A percentile compares a stretch with the other conserved stretches of the same genome.
Evolutionary conservation across 1,140 invertebrate species (phyloP).

Genomic region (Helicorthomorpha holstii): DNA sequence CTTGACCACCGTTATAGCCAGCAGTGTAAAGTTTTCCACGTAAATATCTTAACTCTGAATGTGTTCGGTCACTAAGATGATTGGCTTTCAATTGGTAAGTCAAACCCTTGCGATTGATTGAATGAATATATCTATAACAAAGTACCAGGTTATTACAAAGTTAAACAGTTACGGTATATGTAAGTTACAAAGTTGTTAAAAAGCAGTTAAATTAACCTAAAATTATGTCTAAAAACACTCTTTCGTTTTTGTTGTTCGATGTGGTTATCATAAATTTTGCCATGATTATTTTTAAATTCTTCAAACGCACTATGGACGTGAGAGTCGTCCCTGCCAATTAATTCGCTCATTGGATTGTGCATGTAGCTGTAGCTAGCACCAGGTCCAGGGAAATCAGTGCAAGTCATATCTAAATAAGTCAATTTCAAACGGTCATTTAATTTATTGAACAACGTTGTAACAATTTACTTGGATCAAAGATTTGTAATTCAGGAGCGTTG

Average conservation of each 20-base stretch:
- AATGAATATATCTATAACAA: slow-evolving; percentile 53
- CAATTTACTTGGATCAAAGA: too few relatives aligned
- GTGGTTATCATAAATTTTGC: slow-evolving; percentile 43
- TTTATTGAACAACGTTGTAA: too few relatives aligned
- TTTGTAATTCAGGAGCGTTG: background rate
- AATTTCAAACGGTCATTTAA: too few relatives aligned
- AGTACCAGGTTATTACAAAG: too few relatives aligned
- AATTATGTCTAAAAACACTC: background rate
- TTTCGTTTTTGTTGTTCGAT: slow-evolving; percentile 40
- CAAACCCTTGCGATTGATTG: slow-evolving; percentile 57
- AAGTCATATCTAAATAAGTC: background rate
- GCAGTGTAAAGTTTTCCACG: slow-evolving; percentile 48
- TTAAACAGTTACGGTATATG: too few relatives aligned
- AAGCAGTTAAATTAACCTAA: background rate
- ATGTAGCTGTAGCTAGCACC: background rate
- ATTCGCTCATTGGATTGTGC: slow-evolving; percentile 80
- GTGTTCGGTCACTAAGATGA: slow-evolving; percentile 68
- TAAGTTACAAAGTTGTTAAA: too few relatives aligned
- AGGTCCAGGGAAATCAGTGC: background rate
- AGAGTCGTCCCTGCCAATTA: slow-evolving; percentile 46
- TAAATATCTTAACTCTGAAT: slow-evolving; percentile 58
- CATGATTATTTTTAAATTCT: slow-evolving; percentile 53
- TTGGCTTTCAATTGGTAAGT: slow-evolving; percentile 63
- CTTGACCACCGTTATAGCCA: slow-evolving; percentile 50
- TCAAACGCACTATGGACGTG: slow-evolving; percentile 65